Evolutionary conservation across 2,113 vertebrate genomes (phyloP), one percentile per base, ranked within the genome.

Genomic region (Pontoporia blainvillei): DNA sequence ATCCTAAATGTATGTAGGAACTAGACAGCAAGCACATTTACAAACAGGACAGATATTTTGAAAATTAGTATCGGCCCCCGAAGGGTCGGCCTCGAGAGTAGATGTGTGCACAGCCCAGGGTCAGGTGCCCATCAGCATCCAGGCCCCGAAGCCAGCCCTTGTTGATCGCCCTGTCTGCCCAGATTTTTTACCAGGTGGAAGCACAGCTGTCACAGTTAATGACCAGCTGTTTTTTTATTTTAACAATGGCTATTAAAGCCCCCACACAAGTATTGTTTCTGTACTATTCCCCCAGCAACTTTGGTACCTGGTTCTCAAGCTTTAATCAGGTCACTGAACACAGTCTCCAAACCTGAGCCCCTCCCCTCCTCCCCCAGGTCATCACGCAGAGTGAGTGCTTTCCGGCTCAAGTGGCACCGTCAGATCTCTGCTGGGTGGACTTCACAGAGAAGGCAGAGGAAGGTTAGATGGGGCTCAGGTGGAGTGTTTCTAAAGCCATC

Each of bases 401-500:
- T 86, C 61, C 72, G 49, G 34, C 52, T 71, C 49, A 3, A 59
- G 84, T 41, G 49, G 9, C 41, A 8, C 23, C 2, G 0, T 95
- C 81, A 92, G 83, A n/a, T 78, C 96, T 95, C 93, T 41, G 12
- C 85, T 89, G 82, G 27, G 71, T 94, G 95, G 52, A 52, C 83
- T 67, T 66, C 72, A 57, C 3, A 86, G 90, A 96, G 46, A 41
- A 95, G 94, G 62, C 59, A 41, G 59, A 27, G 8, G 0, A 44
- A 31, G 29, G 52, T 72, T 52, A 87, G 71, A 23, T 54, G 34
- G 46, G 89, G 64, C 85, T 67, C 72, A 57, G 78, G 69, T 90
- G 75, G 87, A 69, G 88, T 78, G 54, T 98, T 91, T 97, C 96
- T 86, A 90, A 96, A 87, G 9, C 29, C 91, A 36, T 90, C 57